Base-by-base conservation (phyloP, 2,113 vertebrate genomes). In the Athene cunicularia region DNA sequence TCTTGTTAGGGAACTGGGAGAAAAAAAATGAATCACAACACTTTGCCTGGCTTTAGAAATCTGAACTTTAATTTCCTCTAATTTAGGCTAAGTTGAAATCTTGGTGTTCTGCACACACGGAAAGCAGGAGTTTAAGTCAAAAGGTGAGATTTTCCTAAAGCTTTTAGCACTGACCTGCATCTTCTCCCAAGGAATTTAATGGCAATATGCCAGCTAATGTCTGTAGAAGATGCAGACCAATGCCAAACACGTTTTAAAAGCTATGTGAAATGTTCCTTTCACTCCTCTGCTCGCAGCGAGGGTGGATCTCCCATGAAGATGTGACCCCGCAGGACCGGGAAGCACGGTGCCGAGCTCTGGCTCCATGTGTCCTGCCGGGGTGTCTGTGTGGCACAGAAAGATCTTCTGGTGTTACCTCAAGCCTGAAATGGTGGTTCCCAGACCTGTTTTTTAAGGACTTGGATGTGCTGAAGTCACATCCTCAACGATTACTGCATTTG, bases 321-420 rank as follows among this genome's bases (percentile, higher is more conserved):
- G 28, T 80, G 67, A 39, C 22, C 23, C 26, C 5, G 5, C 27
- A 53, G 59, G 28, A 23, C 49, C 2, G 6, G 50, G 47, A 26
- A 66, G 62, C 52, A 28, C 30, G 37, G 55, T 6, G 3, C 45
- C 0, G 3, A 22, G 15, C 43, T 81, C 27, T 74, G 30, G 16
- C 35, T 66, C 35, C 56, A 27, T 1, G 0, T 7, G 12, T 45
- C 28, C 27, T 76, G 28, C 53, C 2, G 1, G 55, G 5, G 12
- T 19, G 14, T 76, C n/a, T 16, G 17, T 30, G 64, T 49, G 67
- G 52, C 60, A 60, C 76, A 60, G 56, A 32, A 68, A 24, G 53
- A 45, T 52, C 62, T 71, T 26, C n/a, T 75, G 58, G 7, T 82
- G 35, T 52, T 50, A 71, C 66, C 58, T 86, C 47, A n/a, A 37